Evolutionary conservation across 2,888 invertebrate species (phyloP).

Genomic region (Cecidostiba fungosa): DNA sequence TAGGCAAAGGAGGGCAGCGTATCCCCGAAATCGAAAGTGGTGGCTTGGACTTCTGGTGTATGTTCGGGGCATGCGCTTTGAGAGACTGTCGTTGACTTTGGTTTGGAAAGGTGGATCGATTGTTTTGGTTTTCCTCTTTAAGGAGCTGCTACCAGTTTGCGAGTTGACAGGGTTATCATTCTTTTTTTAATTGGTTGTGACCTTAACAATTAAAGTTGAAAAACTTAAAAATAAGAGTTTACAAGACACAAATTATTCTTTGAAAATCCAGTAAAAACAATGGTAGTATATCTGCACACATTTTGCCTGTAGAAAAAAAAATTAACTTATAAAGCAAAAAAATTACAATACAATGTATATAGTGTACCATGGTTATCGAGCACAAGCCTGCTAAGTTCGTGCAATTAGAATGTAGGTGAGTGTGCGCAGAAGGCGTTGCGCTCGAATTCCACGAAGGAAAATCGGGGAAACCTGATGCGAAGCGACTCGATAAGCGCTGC

Average conservation of each 20-base stretch:
- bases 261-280: too few species aligned
- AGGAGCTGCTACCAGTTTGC: too few species aligned
- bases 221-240: too few species aligned
- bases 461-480: not conserved
- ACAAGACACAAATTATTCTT: too few species aligned
- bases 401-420: conserved; percentile 54
- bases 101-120: too few species aligned
- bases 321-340: not conserved
- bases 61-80: too few species aligned
- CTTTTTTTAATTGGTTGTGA: too few species aligned
- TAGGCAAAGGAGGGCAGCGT: not conserved
- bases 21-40: not conserved
- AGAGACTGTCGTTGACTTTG: too few species aligned
- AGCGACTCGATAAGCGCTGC: conserved; percentile 12
- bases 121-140: too few species aligned
- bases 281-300: too few species aligned
- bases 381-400: conserved; percentile 7
- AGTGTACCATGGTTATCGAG: not conserved
- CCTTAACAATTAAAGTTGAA: too few species aligned
- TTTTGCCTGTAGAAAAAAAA: not conserved
- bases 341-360: not conserved
- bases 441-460: conserved; percentile 37
- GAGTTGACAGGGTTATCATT: too few species aligned
- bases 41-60: not conserved
- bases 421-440: conserved; percentile 23